Conservation (phyloP, 2,113 vertebrate species). For the Pseudorhombus dupliciocellatus region DNA sequence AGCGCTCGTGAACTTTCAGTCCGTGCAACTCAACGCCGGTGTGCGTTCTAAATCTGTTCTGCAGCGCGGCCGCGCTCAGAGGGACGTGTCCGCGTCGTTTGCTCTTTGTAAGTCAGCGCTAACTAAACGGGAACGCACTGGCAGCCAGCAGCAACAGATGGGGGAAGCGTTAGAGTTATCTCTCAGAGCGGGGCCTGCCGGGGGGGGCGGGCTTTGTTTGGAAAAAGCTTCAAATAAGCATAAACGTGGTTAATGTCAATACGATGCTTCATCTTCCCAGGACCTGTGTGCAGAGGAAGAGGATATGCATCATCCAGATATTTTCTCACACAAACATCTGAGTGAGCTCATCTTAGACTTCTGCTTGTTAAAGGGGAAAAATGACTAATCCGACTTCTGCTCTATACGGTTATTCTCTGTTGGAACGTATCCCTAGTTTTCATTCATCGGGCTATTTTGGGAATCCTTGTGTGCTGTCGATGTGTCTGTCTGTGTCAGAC, state of each 20-base stretch:
- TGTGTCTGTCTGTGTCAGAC: constrained; percentile 40
- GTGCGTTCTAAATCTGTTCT: neutral
- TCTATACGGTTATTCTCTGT: neutral
- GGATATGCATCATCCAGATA: constrained; percentile 41
- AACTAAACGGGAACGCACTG: neutral
- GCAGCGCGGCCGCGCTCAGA: neutral
- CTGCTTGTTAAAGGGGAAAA: neutral
- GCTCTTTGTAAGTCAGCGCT: neutral
- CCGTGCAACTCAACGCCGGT: neutral
- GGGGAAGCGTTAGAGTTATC: constrained; percentile 17
- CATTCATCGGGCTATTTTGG: constrained; percentile 28
- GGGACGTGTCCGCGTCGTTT: neutral
- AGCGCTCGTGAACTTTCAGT: neutral
- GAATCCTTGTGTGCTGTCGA: neutral
- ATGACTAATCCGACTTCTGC: constrained; percentile 41
- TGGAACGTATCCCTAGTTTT: constrained; percentile 2
- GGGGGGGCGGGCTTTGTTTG: neutral
- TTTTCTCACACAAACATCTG: neutral
- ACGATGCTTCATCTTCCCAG: neutral
- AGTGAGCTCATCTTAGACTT: constrained; percentile 41
- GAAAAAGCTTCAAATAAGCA: constrained; percentile 3
- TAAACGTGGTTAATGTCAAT: neutral
- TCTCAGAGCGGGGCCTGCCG: neutral
- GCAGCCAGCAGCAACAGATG: constrained; percentile 12
- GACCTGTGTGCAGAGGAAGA: constrained; percentile 7